Base-by-base conservation (phyloP, 1,140 invertebrate species). In the Ectropis grisescens region DNA sequence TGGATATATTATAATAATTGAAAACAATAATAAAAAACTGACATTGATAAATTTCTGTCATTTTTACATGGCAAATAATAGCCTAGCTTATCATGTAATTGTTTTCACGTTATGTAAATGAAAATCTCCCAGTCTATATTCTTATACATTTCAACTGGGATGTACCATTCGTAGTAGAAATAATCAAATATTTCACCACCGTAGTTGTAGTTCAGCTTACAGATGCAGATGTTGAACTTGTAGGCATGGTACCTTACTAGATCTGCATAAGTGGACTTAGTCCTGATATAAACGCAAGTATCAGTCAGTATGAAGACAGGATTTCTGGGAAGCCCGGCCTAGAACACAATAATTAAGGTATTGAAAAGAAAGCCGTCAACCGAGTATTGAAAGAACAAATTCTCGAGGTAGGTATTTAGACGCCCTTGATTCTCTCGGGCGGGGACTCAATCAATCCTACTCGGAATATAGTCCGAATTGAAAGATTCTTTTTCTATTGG, bases 161-260 rank as follows among this genome's bases (percentile, higher is more conserved):
- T 25, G 15, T 37, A 44, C 40, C 43, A 47, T 6, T 52, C 40
- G 11, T 36, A 43, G 11, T 31, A 52, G 3, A 26, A 15, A 31
- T 34, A 31, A 13, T 11, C 7, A 5, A 19, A 29, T 16, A 11
- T 26, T 10, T 13, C 2, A 1, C 12, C 27, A 0, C 1, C 8
- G 9, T 38, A 30, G 10, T 19, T 10, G 3, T 41, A 41, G 5
- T 10, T 7, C 8, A 40, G 1, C 7, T 4, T 8, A 11, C 29
- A 13, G 2, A 37, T 13, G 11, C 37, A 49, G 1, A 44, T 16
- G 1, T 13, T 24, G 16, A 44, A 44, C 15, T 33, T 37, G 12
- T 4, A 14, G 2, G 33, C 8, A 12, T 31, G 7, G 15, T 37
- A 48, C 16, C 29, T 28, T 3, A 42, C 19, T 4, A 33, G n/a